Percentiles rank a stretch among this genome's conserved stretches.
phyloP scores from a whole-genome alignment of 35 echinoderm and acorn worm species.

The Heliocidaris tuberculata region DNA sequence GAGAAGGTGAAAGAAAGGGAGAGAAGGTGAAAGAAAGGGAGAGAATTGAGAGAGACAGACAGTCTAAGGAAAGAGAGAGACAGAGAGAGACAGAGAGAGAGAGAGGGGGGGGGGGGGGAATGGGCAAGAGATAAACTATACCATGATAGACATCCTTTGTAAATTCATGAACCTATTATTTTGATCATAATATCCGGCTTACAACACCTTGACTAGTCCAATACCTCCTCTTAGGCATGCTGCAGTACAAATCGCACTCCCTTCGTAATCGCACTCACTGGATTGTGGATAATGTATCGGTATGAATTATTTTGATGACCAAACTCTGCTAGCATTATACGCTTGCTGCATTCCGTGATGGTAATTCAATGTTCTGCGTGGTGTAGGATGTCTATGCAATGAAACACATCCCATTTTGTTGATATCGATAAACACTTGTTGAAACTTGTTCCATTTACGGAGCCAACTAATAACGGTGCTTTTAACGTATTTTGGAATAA shows the following conservation, averaged over 20 bases:
- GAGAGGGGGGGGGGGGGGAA: too few species aligned
- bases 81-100: background rate
- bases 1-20: too few species aligned
- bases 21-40: too few species aligned
- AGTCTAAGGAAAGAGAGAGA: background rate
- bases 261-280: background rate
- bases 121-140: background rate
- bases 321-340: constrained; percentile 16
- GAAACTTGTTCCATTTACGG: background rate
- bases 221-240: background rate
- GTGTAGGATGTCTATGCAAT: background rate
- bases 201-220: background rate
- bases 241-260: background rate
- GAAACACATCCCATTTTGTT: background rate
- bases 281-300: background rate
- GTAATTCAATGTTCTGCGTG: background rate
- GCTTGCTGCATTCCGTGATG: background rate
- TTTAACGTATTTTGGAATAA: background rate
- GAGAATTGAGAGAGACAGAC: background rate
- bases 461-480: background rate
- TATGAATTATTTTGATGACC: background rate
- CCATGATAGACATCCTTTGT: background rate
- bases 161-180: constrained; percentile 6
- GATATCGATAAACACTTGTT: background rate
- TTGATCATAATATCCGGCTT: constrained; percentile 2